These are phyloP conservation scores for Malthinus seriepunctatus DNA, from an alignment of 2,888 invertebrate species.

Conservation along the genomic window DNA sequence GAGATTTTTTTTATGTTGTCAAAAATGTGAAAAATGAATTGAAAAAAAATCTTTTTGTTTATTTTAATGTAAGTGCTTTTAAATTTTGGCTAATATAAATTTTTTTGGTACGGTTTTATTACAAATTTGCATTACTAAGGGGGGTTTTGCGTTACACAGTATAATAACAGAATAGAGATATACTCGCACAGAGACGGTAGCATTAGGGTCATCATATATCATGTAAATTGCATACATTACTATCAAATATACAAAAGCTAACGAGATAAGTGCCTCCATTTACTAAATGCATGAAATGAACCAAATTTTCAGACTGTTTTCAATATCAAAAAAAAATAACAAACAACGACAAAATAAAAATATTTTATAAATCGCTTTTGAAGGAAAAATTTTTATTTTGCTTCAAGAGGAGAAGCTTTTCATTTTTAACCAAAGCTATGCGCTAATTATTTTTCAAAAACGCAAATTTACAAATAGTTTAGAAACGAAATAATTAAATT, in stretches of 20 bases:
- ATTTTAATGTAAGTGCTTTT: no score
- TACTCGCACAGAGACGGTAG: conserved; percentile 7
- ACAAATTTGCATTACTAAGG: conserved; percentile 7
- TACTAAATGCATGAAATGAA: conserved; percentile 26
- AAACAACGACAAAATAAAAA: conserved; percentile 9
- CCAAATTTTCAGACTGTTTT: conserved; percentile 20
- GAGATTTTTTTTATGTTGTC: no score
- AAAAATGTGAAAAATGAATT: no score
- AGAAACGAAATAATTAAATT: no score
- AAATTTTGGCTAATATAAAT: conserved; percentile 2
- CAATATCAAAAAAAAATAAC: conserved; percentile 18
- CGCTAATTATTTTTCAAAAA: no score
- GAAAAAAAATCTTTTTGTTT: no score
- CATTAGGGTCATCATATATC: conserved; percentile 22
- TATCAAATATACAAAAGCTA: conserved; percentile 29
- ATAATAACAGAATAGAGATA: conserved; percentile 21
- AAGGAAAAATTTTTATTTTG: conserved; percentile 2
- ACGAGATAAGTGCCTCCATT: conserved; percentile 29
- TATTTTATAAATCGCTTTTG: background rate
- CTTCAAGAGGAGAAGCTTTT: no score
- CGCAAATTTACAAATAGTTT: no score
- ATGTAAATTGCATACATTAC: conserved; percentile 29
- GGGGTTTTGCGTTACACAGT: conserved; percentile 17
- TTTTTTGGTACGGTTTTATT: conserved; percentile 1
- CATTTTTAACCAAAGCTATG: no score